Percentiles rank a stretch among this genome's conserved stretches.
Evolutionary conservation across 2,797 vertebrate species (phyloP).

Genomic region (Eulemur albifrons): DNA sequence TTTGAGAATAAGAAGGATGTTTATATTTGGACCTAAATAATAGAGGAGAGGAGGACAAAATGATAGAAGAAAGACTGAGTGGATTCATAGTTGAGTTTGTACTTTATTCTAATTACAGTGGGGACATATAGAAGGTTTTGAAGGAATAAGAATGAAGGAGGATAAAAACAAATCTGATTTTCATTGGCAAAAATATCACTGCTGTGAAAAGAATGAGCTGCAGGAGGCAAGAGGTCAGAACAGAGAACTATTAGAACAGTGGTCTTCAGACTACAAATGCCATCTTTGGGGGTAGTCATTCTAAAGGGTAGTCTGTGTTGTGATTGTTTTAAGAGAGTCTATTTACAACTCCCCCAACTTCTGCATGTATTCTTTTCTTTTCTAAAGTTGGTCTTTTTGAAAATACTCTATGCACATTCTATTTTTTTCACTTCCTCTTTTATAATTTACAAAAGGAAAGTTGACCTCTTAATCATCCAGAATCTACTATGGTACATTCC

Average conservation of each 20-base stretch:
- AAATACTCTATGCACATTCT: neutral
- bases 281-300: rapidly evolving
- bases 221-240: neutral
- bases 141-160: neutral
- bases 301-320: rapidly evolving
- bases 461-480: neutral
- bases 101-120: neutral
- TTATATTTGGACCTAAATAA: too few relatives aligned
- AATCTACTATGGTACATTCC: neutral
- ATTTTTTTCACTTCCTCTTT: neutral
- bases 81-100: neutral
- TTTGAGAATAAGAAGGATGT: neutral
- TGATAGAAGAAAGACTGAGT: neutral
- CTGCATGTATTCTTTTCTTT: neutral
- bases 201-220: neutral
- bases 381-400: neutral
- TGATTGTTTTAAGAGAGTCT: neutral
- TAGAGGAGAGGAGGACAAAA: neutral
- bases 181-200: neutral
- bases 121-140: neutral
- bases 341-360: neutral
- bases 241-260: neutral
- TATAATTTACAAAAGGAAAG: neutral
- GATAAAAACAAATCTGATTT: neutral
- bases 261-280: neutral